Evolutionary conservation across 2,888 invertebrate species (phyloP).

Genomic region (Amiota mariae): DNA sequence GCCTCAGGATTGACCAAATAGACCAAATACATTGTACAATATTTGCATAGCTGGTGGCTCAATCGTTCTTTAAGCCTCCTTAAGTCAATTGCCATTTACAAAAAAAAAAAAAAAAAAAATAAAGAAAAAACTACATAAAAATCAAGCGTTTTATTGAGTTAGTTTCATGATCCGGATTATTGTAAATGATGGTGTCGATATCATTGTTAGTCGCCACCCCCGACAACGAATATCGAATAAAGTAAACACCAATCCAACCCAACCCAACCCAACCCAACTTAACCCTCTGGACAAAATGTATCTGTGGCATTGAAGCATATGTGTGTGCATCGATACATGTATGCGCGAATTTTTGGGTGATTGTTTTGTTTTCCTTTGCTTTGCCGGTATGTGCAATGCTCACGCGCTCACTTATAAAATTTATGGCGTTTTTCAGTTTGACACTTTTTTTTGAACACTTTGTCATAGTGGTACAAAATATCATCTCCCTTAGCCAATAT

Average conservation of each 20-base stretch:
- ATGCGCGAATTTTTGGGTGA: conserved; percentile 53
- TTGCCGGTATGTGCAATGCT: conserved; percentile 6
- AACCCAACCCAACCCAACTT: no score
- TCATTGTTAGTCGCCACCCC: conserved; percentile 32
- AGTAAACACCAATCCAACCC: conserved; percentile 15
- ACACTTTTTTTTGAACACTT: conserved; percentile 46
- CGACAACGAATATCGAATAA: conserved; percentile 21
- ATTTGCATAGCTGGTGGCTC: conserved; percentile 48
- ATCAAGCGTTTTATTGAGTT: conserved; percentile 46
- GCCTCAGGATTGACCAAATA: no score
- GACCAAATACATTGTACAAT: not conserved
- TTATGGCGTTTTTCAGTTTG: conserved; percentile 69
- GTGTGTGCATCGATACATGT: conserved; percentile 61
- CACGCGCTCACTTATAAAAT: conserved; percentile 53
- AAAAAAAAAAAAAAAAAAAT: no score
- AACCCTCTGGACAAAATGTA: not conserved
- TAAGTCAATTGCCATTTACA: conserved; percentile 35
- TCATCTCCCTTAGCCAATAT: no score
- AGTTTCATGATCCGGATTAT: conserved; percentile 59
- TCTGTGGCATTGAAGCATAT: conserved; percentile 24
- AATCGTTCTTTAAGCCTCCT: conserved; percentile 47
- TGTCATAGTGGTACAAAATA: conserved; percentile 31
- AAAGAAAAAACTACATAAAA: conserved; percentile 43
- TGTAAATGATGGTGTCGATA: conserved; percentile 6
- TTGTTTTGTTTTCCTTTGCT: not conserved